Evolutionary conservation across 2,888 invertebrate species (phyloP).

Genomic region (Hemicrepidius hirtus): DNA sequence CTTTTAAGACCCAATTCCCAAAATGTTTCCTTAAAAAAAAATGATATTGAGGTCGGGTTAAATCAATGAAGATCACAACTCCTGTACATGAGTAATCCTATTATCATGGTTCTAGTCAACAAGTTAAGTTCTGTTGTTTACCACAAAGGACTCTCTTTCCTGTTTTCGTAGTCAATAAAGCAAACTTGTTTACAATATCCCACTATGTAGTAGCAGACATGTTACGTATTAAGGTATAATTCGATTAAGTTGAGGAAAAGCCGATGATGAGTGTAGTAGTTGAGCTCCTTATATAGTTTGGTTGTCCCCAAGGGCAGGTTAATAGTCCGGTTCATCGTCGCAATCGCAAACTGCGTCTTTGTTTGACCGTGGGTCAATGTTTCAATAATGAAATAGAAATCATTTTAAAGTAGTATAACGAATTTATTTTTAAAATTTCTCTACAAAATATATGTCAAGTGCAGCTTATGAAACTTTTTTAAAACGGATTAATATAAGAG

Average conservation of each 20-base stretch:
- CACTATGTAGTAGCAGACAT: background rate
- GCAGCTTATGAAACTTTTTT: too few species aligned
- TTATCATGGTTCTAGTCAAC: too few species aligned
- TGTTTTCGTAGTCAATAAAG: conserved; percentile 5
- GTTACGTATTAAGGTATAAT: conserved; percentile 22
- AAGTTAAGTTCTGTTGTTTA: background rate
- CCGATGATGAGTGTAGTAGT: background rate
- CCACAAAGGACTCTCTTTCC: background rate
- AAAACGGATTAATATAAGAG: too few species aligned
- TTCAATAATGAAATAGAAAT: conserved; percentile 37
- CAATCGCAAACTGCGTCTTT: conserved; percentile 40
- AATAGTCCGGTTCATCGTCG: conserved; percentile 42
- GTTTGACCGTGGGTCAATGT: conserved; percentile 46
- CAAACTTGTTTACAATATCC: conserved; percentile 22
- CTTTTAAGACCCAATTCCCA: too few species aligned
- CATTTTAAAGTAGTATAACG: too few species aligned
- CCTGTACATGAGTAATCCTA: too few species aligned
- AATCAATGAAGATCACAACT: too few species aligned
- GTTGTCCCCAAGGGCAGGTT: conserved; percentile 46
- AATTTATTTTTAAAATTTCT: too few species aligned
- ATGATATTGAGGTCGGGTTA: too few species aligned
- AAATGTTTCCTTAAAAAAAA: too few species aligned
- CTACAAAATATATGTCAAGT: too few species aligned
- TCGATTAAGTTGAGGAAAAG: conserved; percentile 4
- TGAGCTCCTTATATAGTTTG: background rate